phyloP scores from a whole-genome alignment of 1,140 invertebrate genomes.

The Caenorhabditis elegans region WBcel235 BX284603.4:8273501-8274000 shows the following conservation, averaged over 20 bases:
- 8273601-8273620: conserved; percentile 7
- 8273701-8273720: conserved; percentile 15
- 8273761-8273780: not conserved
- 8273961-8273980: not conserved
- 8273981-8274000: conserved; percentile 5
- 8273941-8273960: conserved; percentile 5
- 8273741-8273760: not conserved
- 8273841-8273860: too few relatives aligned
- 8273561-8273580: not conserved
- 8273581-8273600: not conserved
- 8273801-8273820: too few relatives aligned
- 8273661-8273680: conserved; percentile 23
- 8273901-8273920: too few relatives aligned
- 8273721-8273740: not conserved
- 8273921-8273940: not conserved
- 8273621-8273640: conserved; percentile 10
- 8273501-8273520: not conserved
- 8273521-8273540: conserved; percentile 15
- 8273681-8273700: conserved; percentile 26
- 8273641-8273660: conserved; percentile 10
- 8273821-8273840: too few relatives aligned
- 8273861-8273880: too few relatives aligned
- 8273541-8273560: not conserved
- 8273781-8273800: too few relatives aligned
- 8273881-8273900: too few relatives aligned